Base-by-base conservation (phyloP, 2,888 invertebrate species). In the Eupithecia centaureata region DNA sequence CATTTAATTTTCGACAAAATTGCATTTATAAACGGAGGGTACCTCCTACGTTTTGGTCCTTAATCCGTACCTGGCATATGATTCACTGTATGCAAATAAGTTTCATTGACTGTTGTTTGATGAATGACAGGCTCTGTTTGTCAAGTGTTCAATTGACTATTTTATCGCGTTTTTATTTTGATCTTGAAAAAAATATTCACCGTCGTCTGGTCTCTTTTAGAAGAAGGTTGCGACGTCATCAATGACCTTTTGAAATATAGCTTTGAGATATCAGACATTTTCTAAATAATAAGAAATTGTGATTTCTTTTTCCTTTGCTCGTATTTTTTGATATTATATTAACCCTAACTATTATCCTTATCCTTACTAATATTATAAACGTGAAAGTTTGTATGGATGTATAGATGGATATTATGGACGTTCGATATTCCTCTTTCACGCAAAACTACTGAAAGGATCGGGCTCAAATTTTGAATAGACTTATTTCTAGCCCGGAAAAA, bases 1-100 rank as follows among this genome's bases (percentile, higher is more conserved):
- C 0, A 47, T 2, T 22, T 47, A 22, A 12, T 18, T 47, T 42
- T 22, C 10, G 10, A 4, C 12, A 22, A 10, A 47, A 22, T 22
- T 10, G 18, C 8, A 42, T 42, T 18, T 8, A 47, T 5, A 42
- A 18, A 18, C 18, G 22, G 7, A 22, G 42, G 22, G 42, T 42
- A 42, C 18, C 42, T 47, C 47, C 47, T 12, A 47, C 47, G 47
- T 47, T 47, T 47, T 22, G 12, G 30, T 30, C 57, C 57, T 57
- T 12, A 32, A n/a, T 13, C 30, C 57, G 13, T 13, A 18, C 32
- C 57, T 57, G 57, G 4, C 27, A 59, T 59, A 72, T 87, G 85
- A 86, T 81, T 85, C 81, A 82, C 80, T 78, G 77, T 83, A 85
- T 82, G 81, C 80, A 83, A 85, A 86, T 84, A 83, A 56, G 70